phyloP scores from a whole-genome alignment of 2,113 vertebrate genomes.

The Pica pica region DNA sequence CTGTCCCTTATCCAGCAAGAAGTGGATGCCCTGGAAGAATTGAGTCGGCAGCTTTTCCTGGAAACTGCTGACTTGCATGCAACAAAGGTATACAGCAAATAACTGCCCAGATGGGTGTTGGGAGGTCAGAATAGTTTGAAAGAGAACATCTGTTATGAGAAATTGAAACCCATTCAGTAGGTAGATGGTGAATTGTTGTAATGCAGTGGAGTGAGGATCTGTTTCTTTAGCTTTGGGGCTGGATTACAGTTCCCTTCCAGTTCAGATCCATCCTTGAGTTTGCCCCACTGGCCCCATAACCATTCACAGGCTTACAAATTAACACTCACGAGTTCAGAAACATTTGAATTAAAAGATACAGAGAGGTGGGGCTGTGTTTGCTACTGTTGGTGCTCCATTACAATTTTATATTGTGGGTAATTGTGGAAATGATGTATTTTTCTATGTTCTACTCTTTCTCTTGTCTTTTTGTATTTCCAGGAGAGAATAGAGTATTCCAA shows the following conservation, averaged over 20 bases:
- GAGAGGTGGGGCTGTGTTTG: not conserved
- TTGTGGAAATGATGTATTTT: not conserved
- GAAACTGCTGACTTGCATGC: constrained; percentile 96
- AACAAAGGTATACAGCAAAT: constrained; percentile 83
- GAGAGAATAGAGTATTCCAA: constrained; percentile 98
- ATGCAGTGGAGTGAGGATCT: not conserved
- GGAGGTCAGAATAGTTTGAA: not conserved
- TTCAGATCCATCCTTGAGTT: not conserved
- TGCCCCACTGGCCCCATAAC: not conserved
- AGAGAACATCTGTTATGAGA: not conserved
- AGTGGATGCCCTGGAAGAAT: constrained; percentile 94
- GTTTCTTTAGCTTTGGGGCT: not conserved
- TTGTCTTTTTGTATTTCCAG: constrained; percentile 62
- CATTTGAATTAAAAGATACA: not conserved
- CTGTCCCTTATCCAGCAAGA: constrained; percentile 95
- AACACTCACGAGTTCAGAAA: not conserved
- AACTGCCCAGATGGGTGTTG: not conserved
- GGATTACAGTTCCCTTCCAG: not conserved
- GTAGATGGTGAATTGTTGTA: not conserved
- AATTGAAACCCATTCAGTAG: not conserved
- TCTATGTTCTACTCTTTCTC: not conserved
- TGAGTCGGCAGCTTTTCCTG: constrained; percentile 95
- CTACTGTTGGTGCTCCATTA: not conserved
- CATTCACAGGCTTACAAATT: not conserved
- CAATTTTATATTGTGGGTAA: not conserved